Evolutionary conservation across 2,113 vertebrate genomes (phyloP), one percentile per base, ranked within the genome.

Genomic region (Toxotes chatareus): DNA sequence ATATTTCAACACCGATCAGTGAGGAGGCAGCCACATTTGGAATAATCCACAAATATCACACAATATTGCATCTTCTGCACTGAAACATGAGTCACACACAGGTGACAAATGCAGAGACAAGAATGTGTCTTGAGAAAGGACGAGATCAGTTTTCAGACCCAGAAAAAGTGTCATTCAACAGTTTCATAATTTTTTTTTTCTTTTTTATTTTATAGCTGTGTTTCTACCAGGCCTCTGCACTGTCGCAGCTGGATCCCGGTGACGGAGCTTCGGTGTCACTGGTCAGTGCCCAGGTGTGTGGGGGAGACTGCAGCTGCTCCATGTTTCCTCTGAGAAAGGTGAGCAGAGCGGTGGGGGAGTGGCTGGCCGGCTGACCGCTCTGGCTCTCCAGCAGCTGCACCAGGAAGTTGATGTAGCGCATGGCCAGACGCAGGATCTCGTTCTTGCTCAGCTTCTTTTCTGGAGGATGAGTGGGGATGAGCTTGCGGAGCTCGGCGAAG

Each of bases 361-460:
- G 93, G 67, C 87, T 61, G 0, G 92, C 87, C 0, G 95, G 95
- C 83, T 94, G 95, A 13, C 96, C 94, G 71, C 92, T 88, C 95
- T 95, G 97, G 88, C 73, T 98, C 95, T 92, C 97, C 81, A 99
- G 90, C 79, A 99, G 94, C 89, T 96, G 96, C 92, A 97, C 96
- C 12, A 99, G 94, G 94, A 99, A 99, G 93, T 96, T 97, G 94
- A 99, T 99, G 69, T 99, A 99, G 86, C 96, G 97, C 98, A 99
- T 99, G 72, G 98, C 98, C 90, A 99, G 89, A 2, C 98, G 96
- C 31, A 99, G 96, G 0, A 99, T 99, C 93, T 99, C 98, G 0
- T 99, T 99, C 93, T 99, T 99, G 95, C 98, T 99, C 88, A 99
- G 95, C 75, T 99, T 99, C 93, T 99, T 99, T 92, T 99, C 98